Percentiles rank a stretch among this genome's conserved stretches.
Conservation (phyloP, 2,113 vertebrate genomes). For the Otolemur garnettii region DNA sequence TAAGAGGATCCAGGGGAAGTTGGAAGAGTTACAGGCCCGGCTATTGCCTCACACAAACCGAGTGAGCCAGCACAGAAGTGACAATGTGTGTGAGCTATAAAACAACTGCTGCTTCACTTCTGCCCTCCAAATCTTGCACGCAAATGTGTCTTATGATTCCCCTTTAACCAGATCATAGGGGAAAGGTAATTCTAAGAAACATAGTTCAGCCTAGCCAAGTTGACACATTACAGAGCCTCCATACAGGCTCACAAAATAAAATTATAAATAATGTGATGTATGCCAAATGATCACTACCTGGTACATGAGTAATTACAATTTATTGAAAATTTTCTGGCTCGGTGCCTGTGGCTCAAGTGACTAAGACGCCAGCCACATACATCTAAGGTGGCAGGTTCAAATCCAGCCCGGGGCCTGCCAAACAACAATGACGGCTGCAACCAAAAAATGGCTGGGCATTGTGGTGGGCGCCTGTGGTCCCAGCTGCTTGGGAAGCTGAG, state of each 20-base stretch:
- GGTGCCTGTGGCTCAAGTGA: too few species aligned
- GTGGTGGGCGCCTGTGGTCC: too few species aligned
- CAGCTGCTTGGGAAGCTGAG: too few species aligned
- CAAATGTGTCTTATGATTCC: not conserved
- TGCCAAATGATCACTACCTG: not conserved
- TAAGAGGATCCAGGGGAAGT: not conserved
- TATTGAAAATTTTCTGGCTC: too few species aligned
- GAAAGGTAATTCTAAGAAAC: slow-evolving; percentile 45
- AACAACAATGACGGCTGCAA: too few species aligned
- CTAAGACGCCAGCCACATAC: too few species aligned
- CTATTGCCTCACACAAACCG: not conserved
- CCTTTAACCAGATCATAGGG: slow-evolving; percentile 2
- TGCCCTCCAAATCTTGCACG: not conserved
- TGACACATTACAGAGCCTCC: not conserved
- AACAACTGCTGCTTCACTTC: not conserved
- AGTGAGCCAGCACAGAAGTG: not conserved
- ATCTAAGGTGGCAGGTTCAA: too few species aligned
- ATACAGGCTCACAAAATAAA: not conserved
- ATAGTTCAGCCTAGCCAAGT: not conserved
- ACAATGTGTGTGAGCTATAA: not conserved
- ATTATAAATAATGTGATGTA: not conserved
- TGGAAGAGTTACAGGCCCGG: not conserved
- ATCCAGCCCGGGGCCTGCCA: too few species aligned
- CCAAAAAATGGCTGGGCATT: too few species aligned
- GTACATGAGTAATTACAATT: not conserved